These are phyloP conservation scores for Crocuta crocuta DNA, from an alignment of 2,113 vertebrate genomes.

Conservation along the genomic window DNA sequence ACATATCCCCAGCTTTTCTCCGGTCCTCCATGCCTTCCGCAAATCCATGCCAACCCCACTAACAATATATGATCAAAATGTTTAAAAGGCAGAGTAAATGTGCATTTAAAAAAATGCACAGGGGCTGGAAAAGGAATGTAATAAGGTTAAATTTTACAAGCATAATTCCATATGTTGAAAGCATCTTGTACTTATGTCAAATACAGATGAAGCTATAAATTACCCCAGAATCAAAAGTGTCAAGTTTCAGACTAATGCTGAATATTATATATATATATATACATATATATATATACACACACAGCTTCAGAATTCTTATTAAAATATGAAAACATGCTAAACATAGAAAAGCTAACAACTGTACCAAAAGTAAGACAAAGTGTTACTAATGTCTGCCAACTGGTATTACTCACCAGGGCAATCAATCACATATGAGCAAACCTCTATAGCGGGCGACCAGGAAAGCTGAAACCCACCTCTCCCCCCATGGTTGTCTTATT, in stretches of 20 bases:
- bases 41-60: slow-evolving; percentile 76
- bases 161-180: slow-evolving; percentile 85
- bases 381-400: slow-evolving; percentile 89
- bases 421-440: slow-evolving; percentile 84
- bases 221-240: slow-evolving; percentile 83
- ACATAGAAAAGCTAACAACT: slow-evolving; percentile 86
- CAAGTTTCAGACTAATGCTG: slow-evolving; percentile 83
- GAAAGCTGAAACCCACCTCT: slow-evolving; percentile 79
- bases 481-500: slow-evolving; percentile 78
- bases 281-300: background rate
- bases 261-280: slow-evolving; percentile 52
- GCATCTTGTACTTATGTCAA: slow-evolving; percentile 85
- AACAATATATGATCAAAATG: slow-evolving; percentile 81
- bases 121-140: slow-evolving; percentile 84
- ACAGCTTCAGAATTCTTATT: slow-evolving; percentile 84
- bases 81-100: slow-evolving; percentile 81
- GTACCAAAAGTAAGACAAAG: slow-evolving; percentile 87
- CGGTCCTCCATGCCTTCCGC: slow-evolving; percentile 23
- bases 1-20: slow-evolving; percentile 59
- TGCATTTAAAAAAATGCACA: slow-evolving; percentile 75
- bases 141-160: slow-evolving; percentile 83
- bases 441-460: slow-evolving; percentile 65
- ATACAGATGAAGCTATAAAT: slow-evolving; percentile 84
- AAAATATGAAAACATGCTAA: slow-evolving; percentile 88
- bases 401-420: slow-evolving; percentile 86